Evolutionary conservation across 2,888 invertebrate genomes (phyloP), one percentile per base, ranked within the genome.

Genomic region (Noctua janthe): DNA sequence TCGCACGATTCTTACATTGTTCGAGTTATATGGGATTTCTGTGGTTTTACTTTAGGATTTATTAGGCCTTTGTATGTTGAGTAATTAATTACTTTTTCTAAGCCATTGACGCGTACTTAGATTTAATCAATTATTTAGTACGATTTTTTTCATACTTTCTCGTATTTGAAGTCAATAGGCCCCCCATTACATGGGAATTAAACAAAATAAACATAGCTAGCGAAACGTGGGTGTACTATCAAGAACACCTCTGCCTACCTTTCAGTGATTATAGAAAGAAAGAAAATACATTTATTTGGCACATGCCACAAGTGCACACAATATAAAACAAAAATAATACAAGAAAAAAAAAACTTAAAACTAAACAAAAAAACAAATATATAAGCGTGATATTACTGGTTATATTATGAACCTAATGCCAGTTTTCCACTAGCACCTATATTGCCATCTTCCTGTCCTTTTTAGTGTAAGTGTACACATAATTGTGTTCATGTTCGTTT

Each of bases 41-140:
- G 64, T 76, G 43, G 76, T 76, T 71, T 56, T 11, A 64, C 56
- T 64, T 76, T 23, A 15, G 23, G 39, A 71, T 76, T 71, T 64
- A 81, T 70, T 76, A 64, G 49, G 35, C 23, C 11, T 82, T 76
- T 56, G 54, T 71, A 13, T 66, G 23, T 11, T 11, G 35, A 64
- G 15, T 8, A n/a, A 49, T 76, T 71, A 56, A 29, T 20, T 66
- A 39, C 66, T 66, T 56, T 81, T 20, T 54, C 39, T 3, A n/a
- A 29, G 59, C 13, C 43, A 43, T 66, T 66, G 17, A 29, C 2
- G 35, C 54, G 29, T 64, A 15, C 62, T 62, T 17, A 7, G 8
- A 59, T 4, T 59, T 59, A 59, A 59, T 17, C 7, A 64, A 64
- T 64, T 35, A 35, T 64, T 64, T 29, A n/a, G 1, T 15, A 35